Evolutionary conservation across 2,797 vertebrate genomes (phyloP).

Genomic region (Harpagifer antarcticus): DNA sequence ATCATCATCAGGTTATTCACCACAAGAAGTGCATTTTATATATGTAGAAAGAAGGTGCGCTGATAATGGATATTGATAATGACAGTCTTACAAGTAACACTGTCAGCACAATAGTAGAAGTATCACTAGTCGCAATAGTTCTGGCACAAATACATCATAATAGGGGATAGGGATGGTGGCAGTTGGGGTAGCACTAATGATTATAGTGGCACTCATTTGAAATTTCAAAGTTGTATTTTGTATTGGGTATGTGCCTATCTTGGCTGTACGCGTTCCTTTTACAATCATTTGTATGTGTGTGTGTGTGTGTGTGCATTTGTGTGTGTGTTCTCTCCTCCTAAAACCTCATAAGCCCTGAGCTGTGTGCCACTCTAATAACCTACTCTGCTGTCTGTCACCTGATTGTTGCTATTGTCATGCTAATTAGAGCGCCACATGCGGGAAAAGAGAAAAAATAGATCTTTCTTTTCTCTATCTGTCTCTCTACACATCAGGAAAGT

Average conservation of each 20-base stretch:
- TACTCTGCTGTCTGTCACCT: conserved; percentile 76
- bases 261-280: conserved; percentile 16
- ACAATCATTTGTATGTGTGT: conserved; percentile 11
- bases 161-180: neutral
- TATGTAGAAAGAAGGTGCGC: neutral
- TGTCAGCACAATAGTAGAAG: neutral
- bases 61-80: neutral
- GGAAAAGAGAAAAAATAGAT: conserved; percentile 53
- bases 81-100: neutral
- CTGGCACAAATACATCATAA: neutral
- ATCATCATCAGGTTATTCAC: neutral
- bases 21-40: neutral
- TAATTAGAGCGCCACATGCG: conserved; percentile 69
- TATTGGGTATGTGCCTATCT: conserved; percentile 19
- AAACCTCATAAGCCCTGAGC: conserved; percentile 64
- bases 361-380: conserved; percentile 72
- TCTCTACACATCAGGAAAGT: conserved; percentile 62
- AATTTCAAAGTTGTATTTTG: conserved; percentile 17
- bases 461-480: conserved; percentile 53
- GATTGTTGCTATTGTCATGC: conserved; percentile 83
- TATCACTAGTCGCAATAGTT: neutral
- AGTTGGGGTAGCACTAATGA: neutral
- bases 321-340: conserved; percentile 42
- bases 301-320: conserved; percentile 6
- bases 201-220: conserved; percentile 14